phyloP scores from a whole-genome alignment of 2,797 vertebrate species.

The Poliocrania exsul region DNA sequence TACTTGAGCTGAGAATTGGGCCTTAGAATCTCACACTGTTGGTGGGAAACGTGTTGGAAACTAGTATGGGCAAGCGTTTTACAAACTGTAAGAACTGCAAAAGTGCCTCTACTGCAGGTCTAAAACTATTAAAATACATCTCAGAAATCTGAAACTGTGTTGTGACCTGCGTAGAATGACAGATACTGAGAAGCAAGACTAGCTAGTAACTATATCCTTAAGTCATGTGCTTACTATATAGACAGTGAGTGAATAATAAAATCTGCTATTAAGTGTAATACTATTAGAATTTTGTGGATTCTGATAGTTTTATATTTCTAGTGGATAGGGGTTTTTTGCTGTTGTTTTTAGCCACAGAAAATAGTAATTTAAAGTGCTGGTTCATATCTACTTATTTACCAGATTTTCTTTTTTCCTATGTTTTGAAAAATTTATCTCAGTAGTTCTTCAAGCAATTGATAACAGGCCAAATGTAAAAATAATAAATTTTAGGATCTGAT shows the following conservation, averaged over 20 bases:
- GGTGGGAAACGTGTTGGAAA: background rate
- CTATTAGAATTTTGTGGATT: background rate
- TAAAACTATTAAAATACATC: background rate
- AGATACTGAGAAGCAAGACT: background rate
- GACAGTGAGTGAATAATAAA: background rate
- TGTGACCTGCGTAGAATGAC: background rate
- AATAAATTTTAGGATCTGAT: background rate
- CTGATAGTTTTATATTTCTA: background rate
- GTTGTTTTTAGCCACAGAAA: background rate
- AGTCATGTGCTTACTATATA: background rate
- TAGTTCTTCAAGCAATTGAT: background rate
- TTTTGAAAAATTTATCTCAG: background rate
- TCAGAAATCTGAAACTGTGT: background rate
- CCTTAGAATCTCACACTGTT: background rate
- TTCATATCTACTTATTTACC: background rate
- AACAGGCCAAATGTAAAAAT: background rate
- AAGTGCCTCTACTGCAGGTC: background rate
- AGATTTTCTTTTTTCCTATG: background rate
- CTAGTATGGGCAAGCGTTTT: background rate
- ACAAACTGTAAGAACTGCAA: background rate
- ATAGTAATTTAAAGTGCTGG: background rate
- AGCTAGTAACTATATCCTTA: background rate
- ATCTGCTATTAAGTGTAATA: background rate
- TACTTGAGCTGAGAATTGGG: background rate
- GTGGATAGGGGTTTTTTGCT: background rate